Percentiles rank a stretch among this genome's conserved stretches.
These are phyloP conservation scores for Noctilio leporinus DNA, from an alignment of 2,113 vertebrate species.

Conservation along the genomic window DNA sequence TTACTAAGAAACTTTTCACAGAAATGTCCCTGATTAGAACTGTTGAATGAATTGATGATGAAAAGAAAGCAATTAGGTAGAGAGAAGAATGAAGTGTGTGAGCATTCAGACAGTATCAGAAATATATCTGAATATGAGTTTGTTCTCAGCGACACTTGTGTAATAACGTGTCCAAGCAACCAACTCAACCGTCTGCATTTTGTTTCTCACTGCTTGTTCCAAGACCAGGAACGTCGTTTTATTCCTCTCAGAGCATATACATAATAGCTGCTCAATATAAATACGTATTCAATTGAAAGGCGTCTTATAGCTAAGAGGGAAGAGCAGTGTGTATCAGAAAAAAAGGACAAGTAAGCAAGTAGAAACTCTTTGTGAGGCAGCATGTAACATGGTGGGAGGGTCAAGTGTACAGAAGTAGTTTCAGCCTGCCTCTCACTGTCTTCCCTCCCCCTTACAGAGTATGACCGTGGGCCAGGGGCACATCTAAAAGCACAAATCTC, in stretches of 20 bases:
- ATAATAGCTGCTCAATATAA: background rate
- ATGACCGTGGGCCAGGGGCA: rapidly evolving
- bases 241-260: background rate
- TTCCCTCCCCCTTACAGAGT: background rate
- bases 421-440: too few relatives aligned
- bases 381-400: rapidly evolving
- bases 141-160: background rate
- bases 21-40: background rate
- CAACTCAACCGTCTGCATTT: background rate
- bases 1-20: background rate
- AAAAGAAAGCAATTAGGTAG: background rate
- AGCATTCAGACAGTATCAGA: background rate
- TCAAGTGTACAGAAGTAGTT: background rate
- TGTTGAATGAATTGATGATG: background rate
- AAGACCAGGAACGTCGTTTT: background rate
- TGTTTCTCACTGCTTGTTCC: background rate
- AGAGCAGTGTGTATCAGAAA: background rate
- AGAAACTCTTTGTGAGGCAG: background rate
- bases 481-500: rapidly evolving
- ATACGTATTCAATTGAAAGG: background rate
- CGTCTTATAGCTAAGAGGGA: background rate
- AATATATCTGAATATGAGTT: background rate
- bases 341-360: background rate
- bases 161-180: background rate
- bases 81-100: background rate